Conservation (phyloP, 2,113 vertebrate genomes). For the Centropus unirufus region DNA sequence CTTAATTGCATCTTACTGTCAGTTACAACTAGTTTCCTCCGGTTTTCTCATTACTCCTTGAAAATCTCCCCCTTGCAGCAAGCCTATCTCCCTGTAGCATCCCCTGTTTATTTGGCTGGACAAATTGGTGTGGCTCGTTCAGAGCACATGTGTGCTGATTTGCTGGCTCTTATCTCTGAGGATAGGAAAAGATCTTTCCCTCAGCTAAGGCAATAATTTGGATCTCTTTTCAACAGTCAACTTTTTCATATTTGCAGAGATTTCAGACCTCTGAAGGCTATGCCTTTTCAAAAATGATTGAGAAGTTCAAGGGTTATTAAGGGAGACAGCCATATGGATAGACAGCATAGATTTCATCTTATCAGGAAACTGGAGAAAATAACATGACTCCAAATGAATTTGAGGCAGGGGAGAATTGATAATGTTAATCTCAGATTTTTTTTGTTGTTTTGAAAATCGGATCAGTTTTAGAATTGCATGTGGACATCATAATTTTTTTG, state of each 20-base stretch:
- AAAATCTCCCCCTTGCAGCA: conserved; percentile 24
- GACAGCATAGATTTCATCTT: background rate
- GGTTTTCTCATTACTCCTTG: background rate
- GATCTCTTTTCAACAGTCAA: background rate
- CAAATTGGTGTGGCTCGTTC: background rate
- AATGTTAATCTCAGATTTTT: background rate
- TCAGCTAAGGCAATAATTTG: conserved; percentile 28
- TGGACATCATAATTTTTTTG: background rate
- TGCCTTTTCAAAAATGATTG: background rate
- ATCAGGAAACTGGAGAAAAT: background rate
- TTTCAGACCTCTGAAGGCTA: background rate
- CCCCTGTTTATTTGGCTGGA: conserved; percentile 42
- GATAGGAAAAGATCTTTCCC: conserved; percentile 35
- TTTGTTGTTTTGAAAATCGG: background rate
- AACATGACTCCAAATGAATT: background rate
- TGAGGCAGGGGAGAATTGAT: background rate
- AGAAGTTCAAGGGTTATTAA: conserved; percentile 9
- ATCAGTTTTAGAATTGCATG: background rate
- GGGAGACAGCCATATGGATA: background rate
- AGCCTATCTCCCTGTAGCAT: conserved; percentile 37
- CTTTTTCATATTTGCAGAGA: background rate
- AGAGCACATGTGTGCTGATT: conserved; percentile 4
- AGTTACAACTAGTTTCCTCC: background rate
- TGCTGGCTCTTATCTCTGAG: conserved; percentile 27
- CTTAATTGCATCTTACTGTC: background rate